Evolutionary conservation across 2,113 vertebrate genomes (phyloP).

Genomic region (Heptranchias perlo): DNA sequence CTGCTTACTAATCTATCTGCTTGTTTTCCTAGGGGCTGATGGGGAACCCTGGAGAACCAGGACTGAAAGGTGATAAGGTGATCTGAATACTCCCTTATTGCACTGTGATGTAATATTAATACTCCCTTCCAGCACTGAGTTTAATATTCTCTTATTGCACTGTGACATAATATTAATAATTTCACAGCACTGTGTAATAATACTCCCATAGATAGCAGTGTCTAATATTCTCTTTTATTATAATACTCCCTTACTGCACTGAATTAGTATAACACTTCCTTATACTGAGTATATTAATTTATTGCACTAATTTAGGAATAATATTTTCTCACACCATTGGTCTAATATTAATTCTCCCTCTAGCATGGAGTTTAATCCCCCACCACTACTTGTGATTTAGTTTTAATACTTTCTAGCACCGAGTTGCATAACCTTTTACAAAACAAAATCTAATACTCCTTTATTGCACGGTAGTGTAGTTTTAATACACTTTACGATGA

Average conservation of each 20-base stretch:
- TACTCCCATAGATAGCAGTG: too few relatives aligned
- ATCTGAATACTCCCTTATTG: conserved; percentile 99
- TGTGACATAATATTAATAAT: neutral
- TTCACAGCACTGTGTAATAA: neutral
- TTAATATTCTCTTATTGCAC: conserved; percentile 26
- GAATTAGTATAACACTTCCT: neutral
- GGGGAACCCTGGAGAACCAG: conserved; percentile 91
- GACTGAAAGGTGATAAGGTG: conserved; percentile 99
- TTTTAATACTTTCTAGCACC: neutral
- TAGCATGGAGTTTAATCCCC: neutral
- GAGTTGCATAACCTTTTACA: neutral
- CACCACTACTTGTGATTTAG: neutral
- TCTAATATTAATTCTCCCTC: neutral
- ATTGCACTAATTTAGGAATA: neutral
- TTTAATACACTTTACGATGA: neutral
- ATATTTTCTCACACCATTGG: neutral
- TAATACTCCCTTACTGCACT: neutral
- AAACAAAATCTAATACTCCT: neutral
- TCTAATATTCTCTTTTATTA: neutral
- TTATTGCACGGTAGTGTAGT: neutral
- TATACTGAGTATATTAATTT: neutral
- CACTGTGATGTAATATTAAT: conserved; percentile 58
- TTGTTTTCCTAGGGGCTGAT: conserved; percentile 79
- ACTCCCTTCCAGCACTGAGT: neutral
- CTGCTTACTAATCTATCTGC: conserved; percentile 39